These are phyloP conservation scores for Heliconius melpomene DNA, from an alignment of 1,140 invertebrate genomes.

Conservation along the genomic window DNA sequence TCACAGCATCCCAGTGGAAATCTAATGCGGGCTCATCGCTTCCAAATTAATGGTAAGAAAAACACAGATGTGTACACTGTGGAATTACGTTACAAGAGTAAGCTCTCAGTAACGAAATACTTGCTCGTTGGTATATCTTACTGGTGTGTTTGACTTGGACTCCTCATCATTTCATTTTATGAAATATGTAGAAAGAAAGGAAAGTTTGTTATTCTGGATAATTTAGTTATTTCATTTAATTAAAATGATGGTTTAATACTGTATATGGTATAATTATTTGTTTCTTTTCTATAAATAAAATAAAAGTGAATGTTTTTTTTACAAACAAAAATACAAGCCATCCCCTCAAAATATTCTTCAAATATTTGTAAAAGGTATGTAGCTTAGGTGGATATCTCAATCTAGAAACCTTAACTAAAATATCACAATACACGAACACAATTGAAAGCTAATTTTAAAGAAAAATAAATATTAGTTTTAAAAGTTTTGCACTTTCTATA, in stretches of 20 bases:
- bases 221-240: background rate
- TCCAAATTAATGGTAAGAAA: slow-evolving; percentile 31
- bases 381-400: too few species aligned
- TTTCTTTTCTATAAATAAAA: too few species aligned
- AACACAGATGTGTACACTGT: slow-evolving; percentile 24
- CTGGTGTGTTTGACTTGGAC: background rate
- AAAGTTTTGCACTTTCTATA: slow-evolving; percentile 34
- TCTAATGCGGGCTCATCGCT: slow-evolving; percentile 21
- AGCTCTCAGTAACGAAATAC: background rate
- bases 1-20: slow-evolving; percentile 25
- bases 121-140: background rate
- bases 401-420: background rate
- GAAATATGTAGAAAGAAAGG: background rate
- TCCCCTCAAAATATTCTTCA: too few species aligned
- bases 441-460: slow-evolving; percentile 14
- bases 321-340: too few species aligned
- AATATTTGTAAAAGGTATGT: too few species aligned
- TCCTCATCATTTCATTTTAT: background rate
- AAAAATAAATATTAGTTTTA: slow-evolving; percentile 22
- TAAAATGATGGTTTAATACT: background rate
- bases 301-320: too few species aligned
- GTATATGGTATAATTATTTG: too few species aligned
- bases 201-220: background rate
- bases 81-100: slow-evolving; percentile 17
- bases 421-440: background rate